Base-by-base conservation (phyloP, 2,888 invertebrate genomes). In the Volucella zonaria region DNA sequence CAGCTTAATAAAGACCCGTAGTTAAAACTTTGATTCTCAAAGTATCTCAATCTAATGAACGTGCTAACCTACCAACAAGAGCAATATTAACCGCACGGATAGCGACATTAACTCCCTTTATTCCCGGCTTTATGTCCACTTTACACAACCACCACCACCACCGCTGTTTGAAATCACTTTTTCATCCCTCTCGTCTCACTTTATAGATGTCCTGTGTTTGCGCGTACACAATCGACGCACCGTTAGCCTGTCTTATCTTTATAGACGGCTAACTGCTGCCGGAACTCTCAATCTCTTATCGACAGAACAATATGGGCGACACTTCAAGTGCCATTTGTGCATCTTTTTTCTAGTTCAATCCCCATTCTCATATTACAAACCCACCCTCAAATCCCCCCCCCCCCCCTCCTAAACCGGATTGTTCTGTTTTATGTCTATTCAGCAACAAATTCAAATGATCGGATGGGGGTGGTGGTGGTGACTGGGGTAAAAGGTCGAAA, bases 111-210 rank as follows among this genome's bases (percentile, higher is more conserved):
- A 75, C 61, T 80, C 56, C 31, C 75, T 76, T 79, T 80, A 80
- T 71, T 83, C 54, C 58, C 47, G 61, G 67, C 66, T 83, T 83
- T 75, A 83, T 80, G 71, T 66, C 83, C 80, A 80, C 80, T 83
- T 80, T 75, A 61, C 83, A 75, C 66, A 70, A 75, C 70, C 43
- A 18, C 31, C 6, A 76, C 58, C 70, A 42, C 31, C 31, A 4
- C n/a, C n/a, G n/a, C 23, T 4, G 31, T 2, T 6, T 31, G 31
- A 31, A 70, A 58, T 62, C 47, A 73, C 82, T 49, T 45, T 61
- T 74, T 59, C 76, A 59, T 71, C 77, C 61, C 71, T n/a, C 10
- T 15, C 12, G 14, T 18, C 40, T 6, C 31, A 31, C 31, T 31
- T 6, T 31, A 31, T 23, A 31, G 6, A 31, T 6, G 31, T 31